A percentile compares a stretch with the other conserved stretches of the same genome.
phyloP scores from a whole-genome alignment of 1,140 invertebrate genomes.

The Drosophila pseudoobscura region DNA sequence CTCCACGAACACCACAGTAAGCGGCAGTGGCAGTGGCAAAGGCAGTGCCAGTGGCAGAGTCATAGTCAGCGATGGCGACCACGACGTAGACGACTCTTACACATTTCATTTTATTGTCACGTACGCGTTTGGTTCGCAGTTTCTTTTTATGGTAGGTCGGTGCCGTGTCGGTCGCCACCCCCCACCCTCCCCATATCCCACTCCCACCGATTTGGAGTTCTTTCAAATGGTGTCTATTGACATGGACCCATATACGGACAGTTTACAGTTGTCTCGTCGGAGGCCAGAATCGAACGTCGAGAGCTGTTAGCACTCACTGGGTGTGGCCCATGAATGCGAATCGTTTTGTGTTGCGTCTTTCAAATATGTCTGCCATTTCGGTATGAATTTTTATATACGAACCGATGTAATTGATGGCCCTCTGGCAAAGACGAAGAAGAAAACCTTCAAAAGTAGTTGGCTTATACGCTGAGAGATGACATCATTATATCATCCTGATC shows the following conservation, averaged over 20 bases:
- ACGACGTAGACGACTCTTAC: constrained; percentile 32
- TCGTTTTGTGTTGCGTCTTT: constrained; percentile 7
- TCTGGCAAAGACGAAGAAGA: too few relatives aligned
- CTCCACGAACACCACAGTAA: constrained; percentile 1
- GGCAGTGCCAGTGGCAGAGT: too few relatives aligned
- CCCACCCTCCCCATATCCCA: background rate
- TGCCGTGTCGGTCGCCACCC: background rate
- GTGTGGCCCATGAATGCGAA: constrained; percentile 43
- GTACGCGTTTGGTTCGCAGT: constrained; percentile 62
- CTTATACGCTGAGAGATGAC: too few relatives aligned
- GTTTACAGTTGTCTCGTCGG: constrained; percentile 35
- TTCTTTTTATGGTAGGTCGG: constrained; percentile 69
- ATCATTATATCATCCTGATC: too few relatives aligned
- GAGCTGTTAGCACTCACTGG: constrained; percentile 37
- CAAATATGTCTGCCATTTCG: too few relatives aligned
- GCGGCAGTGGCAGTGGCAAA: background rate
- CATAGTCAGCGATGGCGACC: too few relatives aligned
- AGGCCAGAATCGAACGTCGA: constrained; percentile 23
- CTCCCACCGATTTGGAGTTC: background rate
- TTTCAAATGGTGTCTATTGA: constrained; percentile 59
- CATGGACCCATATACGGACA: constrained; percentile 50
- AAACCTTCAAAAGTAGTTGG: too few relatives aligned
- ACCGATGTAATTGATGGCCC: too few relatives aligned
- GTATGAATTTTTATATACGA: too few relatives aligned
- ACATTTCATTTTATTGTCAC: constrained; percentile 81